Evolutionary conservation across 2,888 invertebrate species (phyloP), one percentile per base, ranked within the genome.

Genomic region (Cerceris ruficornis): DNA sequence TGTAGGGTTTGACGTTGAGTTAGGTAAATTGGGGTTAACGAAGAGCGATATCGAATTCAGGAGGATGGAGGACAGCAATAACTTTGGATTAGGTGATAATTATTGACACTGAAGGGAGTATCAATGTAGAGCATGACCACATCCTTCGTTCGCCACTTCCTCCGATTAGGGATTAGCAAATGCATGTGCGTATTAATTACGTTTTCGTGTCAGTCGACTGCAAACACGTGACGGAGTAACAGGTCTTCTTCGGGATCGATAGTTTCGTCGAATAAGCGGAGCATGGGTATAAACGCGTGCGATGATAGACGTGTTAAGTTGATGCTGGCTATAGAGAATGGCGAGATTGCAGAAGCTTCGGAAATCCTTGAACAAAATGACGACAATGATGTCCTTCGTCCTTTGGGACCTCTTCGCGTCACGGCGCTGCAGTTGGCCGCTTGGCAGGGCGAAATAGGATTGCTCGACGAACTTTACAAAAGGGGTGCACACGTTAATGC

Each of bases 381-480:
- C 11, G 49, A 75, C 11, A 64, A 54, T 7, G 70, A 67, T 41
- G 58, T 85, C 0, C 15, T 81, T 15, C 60, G 64, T 7, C 77
- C 86, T 0, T n/a, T 82, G 5, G 86, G 85, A 6, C 13, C 62
- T 4, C 69, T 88, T 11, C 77, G 67, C 11, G 80, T 87, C 13
- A 86, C 81, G 14, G 81, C 70, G 2, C 52, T 87, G 58, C 88
- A 88, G 5, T 57, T 87, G 50, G 88, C 87, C 6, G 88, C 87
- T 2, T 88, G 87, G 87, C 76, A 77, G 13, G 87, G 86, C 6
- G 77, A 69, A 14, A 69, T 73, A 9, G 75, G 83, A 49, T 41
- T 88, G 11, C 39, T 86, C 70, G 52, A 82, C 0, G 61, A 57
- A 9, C 69, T 88, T 0, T 39, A 66, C 13, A 28, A 71, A 8